These are phyloP conservation scores for Drosophila biarmipes DNA, from an alignment of 1,140 invertebrate genomes.

Conservation along the genomic window DNA sequence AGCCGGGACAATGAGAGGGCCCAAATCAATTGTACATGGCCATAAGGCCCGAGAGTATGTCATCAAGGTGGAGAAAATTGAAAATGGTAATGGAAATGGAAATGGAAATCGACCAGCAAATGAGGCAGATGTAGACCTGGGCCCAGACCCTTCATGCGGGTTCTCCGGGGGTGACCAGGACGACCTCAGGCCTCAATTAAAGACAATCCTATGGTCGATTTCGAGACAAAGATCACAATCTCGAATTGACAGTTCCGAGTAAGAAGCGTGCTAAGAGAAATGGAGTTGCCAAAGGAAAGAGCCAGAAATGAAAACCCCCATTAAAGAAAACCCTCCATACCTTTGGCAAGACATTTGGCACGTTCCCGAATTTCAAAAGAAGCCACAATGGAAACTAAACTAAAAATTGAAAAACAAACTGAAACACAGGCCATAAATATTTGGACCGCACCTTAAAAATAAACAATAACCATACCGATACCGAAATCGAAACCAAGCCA, in stretches of 20 bases:
- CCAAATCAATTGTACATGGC: constrained; percentile 68
- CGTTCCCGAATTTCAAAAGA: constrained; percentile 46
- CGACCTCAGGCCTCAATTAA: constrained; percentile 47
- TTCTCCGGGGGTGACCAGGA: constrained; percentile 1
- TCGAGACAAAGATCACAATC: constrained; percentile 51
- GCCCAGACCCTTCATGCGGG: constrained; percentile 55
- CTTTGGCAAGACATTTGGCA: constrained; percentile 41
- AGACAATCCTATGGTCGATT: constrained; percentile 49
- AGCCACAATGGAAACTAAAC: constrained; percentile 31
- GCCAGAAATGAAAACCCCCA: constrained; percentile 12
- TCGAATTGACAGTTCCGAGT: constrained; percentile 37
- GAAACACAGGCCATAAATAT: constrained; percentile 30
- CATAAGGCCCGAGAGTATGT: constrained; percentile 54
- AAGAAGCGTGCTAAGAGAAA: constrained; percentile 38
- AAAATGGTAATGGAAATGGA: constrained; percentile 21
- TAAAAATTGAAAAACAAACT: constrained; percentile 2
- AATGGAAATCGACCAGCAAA: constrained; percentile 57
- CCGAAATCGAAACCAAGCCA: constrained; percentile 43
- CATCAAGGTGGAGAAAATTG: constrained; percentile 42
- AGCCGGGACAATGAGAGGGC: constrained; percentile 19
- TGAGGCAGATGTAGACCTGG: constrained; percentile 59
- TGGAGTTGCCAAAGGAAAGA: constrained; percentile 9
- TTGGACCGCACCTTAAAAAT: constrained; percentile 58
- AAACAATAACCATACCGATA: constrained; percentile 21
- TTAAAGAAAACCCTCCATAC: constrained; percentile 7